A percentile compares a stretch with the other conserved stretches of the same genome.
These are phyloP conservation scores for Scrobipalpa costella DNA, from an alignment of 2,888 invertebrate species.

Conservation along the genomic window DNA sequence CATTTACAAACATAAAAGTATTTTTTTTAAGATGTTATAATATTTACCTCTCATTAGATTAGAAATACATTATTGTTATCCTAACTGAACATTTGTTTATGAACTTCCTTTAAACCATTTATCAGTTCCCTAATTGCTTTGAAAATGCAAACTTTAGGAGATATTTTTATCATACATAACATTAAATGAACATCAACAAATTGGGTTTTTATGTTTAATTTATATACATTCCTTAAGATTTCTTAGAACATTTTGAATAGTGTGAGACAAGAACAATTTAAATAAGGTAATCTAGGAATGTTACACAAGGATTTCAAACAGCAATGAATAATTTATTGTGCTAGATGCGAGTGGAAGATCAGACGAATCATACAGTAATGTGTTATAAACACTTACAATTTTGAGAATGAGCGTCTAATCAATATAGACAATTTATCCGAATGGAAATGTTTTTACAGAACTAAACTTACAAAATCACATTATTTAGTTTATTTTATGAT, in stretches of 20 bases:
- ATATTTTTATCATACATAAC: background rate
- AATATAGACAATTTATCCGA: slow-evolving; percentile 44
- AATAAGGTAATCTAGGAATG: slow-evolving; percentile 62
- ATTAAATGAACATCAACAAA: slow-evolving; percentile 21
- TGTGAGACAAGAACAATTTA: slow-evolving; percentile 22
- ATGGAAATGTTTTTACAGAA: slow-evolving; percentile 56
- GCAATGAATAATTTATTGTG: slow-evolving; percentile 35
- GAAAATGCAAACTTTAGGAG: too few relatives aligned
- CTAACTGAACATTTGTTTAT: too few relatives aligned
- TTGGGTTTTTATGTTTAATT: slow-evolving; percentile 64
- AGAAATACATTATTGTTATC: too few relatives aligned
- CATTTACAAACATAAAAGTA: too few relatives aligned
- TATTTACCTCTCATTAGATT: too few relatives aligned
- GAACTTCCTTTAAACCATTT: too few relatives aligned
- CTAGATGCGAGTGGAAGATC: slow-evolving; percentile 27
- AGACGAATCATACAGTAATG: slow-evolving; percentile 42
- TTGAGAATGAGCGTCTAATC: slow-evolving; percentile 45
- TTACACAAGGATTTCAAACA: slow-evolving; percentile 54
- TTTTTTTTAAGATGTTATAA: too few relatives aligned
- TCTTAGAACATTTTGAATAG: slow-evolving; percentile 22
- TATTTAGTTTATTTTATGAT: slow-evolving; percentile 60
- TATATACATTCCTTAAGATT: slow-evolving; percentile 71
- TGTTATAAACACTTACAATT: slow-evolving; percentile 52
- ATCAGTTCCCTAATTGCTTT: too few relatives aligned
- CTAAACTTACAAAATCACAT: slow-evolving; percentile 61